A percentile compares a stretch with the other conserved stretches of the same genome.
phyloP scores from a whole-genome alignment of 2,888 invertebrate genomes.

The Melieria picta region DNA sequence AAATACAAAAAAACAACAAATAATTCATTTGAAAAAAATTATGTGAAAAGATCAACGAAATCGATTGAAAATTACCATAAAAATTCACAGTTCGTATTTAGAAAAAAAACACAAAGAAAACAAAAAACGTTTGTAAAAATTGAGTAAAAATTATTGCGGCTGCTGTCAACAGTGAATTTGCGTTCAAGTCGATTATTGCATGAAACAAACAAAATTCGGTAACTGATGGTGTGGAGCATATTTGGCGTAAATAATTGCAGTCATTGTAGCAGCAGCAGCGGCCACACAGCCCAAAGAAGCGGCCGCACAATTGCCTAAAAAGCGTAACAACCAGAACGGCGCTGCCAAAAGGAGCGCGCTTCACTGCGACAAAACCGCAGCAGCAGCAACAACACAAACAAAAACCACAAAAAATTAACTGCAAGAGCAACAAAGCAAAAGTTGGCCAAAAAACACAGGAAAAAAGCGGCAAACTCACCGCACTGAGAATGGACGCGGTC shows the following conservation, averaged over 20 bases:
- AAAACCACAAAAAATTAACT: slow-evolving; percentile 6
- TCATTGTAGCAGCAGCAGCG: neutral
- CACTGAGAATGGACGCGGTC: slow-evolving; percentile 40
- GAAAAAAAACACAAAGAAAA: neutral
- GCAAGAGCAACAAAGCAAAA: slow-evolving; percentile 20
- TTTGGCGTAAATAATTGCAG: slow-evolving; percentile 27
- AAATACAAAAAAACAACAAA: too few species aligned
- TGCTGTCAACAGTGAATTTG: too few species aligned
- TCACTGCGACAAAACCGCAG: neutral
- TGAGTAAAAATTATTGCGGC: neutral
- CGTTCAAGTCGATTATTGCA: too few species aligned
- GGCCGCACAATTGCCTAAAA: neutral
- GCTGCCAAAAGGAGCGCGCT: neutral
- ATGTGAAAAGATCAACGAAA: too few species aligned
- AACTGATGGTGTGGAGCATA: slow-evolving; percentile 7
- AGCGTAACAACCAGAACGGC: slow-evolving; percentile 10
- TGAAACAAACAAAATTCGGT: neutral
- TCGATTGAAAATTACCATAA: too few species aligned
- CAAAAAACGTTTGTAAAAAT: neutral
- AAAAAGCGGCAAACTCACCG: slow-evolving; percentile 14
- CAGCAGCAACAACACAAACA: neutral
- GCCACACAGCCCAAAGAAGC: neutral
- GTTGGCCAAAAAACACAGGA: neutral
- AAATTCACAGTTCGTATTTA: neutral
- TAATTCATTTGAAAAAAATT: too few species aligned